Evolutionary conservation across 2,797 vertebrate species (phyloP), one percentile per base, ranked within the genome.

Genomic region (Danio tinwini): DNA sequence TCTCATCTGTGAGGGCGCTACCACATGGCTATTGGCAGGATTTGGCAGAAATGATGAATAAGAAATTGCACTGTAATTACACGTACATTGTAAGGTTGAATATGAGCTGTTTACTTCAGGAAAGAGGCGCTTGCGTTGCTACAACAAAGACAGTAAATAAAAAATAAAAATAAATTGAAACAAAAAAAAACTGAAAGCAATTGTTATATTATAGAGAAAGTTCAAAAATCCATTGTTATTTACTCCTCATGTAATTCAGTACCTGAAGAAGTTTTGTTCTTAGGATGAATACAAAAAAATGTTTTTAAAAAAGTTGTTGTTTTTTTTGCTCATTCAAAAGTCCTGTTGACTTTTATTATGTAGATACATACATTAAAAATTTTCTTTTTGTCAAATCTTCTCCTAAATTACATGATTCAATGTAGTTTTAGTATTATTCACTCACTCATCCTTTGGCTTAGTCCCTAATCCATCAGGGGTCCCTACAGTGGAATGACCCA

Each of bases 21-120:
- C 77, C 81, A 86, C 44, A 71, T 47, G 77, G 39, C 75, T 58
- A 82, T 52, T 69, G 53, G 68, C 29, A 59, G 78, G 80, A 83
- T 67, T 82, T 76, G 55, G 59, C 76, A 76, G 40, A 44, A n/a
- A 59, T 75, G 52, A 79, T 68, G 61, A 49, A 59, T 82, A 83
- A 79, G 49, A 44, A 72, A 79, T 72, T 44, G 58, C 3, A 3
- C 39, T 42, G 40, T 64, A 79, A 79, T 72, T 79, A 79, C 49
- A n/a, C 49, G 53, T 64, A 64, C 37, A 79, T 64, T 79, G 58
- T 79, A 47, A 62, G 39, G 59, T 39, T 72, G 59, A 71, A 62
- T 70, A 39, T 10, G 17, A 61, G 74, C 52, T 37, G 52, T n/a
- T 50, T 52, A 50, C 52, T 45, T 17, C 42, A 39, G 14, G 53